These are phyloP conservation scores for Orbicella faveolata DNA, from an alignment of 64 coral and sea anemone genomes.

Conservation along the genomic window DNA sequence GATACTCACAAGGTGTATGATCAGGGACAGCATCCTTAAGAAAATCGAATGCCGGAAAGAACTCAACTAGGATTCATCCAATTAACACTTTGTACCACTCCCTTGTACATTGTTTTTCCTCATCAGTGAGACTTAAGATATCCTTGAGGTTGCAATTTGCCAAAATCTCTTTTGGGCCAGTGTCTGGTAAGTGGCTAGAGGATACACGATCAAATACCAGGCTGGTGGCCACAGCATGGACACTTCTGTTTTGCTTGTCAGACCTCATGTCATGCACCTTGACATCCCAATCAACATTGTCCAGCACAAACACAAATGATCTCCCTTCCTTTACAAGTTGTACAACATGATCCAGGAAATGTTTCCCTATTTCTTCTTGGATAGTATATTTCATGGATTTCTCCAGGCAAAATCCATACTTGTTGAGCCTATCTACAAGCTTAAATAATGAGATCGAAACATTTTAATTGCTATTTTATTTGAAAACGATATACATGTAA, in stretches of 20 bases:
- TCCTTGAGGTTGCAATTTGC: conserved; percentile 38
- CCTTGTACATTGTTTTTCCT: conserved; percentile 21
- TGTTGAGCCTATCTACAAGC: not conserved
- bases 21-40: not conserved
- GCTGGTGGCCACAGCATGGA: conserved; percentile 66
- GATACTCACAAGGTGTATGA: conserved; percentile 40
- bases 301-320: conserved; percentile 60
- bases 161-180: conserved; percentile 35
- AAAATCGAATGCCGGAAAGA: conserved; percentile 45
- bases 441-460: too few relatives aligned
- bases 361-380: conserved; percentile 55
- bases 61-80: conserved; percentile 40
- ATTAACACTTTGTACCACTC: conserved; percentile 46
- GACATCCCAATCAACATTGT: conserved; percentile 77
- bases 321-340: conserved; percentile 37
- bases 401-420: conserved; percentile 57
- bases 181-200: conserved; percentile 34
- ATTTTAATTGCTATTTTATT: too few relatives aligned
- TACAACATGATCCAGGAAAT: conserved; percentile 62
- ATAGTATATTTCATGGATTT: conserved; percentile 52
- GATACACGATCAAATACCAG: conserved; percentile 53
- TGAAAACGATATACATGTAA: too few relatives aligned
- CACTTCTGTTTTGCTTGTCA: conserved; percentile 53
- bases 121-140: conserved; percentile 1
- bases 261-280: conserved; percentile 65